phyloP scores from a whole-genome alignment of 1,140 invertebrate species.

The Drosophila yakuba region DNA sequence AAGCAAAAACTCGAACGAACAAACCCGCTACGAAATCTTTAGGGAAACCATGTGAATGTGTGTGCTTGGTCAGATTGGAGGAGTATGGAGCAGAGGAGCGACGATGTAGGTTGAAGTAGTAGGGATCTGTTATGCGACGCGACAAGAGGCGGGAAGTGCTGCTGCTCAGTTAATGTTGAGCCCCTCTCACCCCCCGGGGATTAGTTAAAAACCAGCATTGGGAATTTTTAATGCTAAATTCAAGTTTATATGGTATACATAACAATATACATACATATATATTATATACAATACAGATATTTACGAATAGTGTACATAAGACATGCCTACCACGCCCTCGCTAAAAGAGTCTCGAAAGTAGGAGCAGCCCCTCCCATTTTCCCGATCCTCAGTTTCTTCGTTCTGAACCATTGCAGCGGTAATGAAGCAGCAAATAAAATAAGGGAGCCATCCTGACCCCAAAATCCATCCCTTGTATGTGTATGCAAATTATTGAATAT shows the following conservation, averaged over 20 bases:
- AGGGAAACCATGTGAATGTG: constrained; percentile 60
- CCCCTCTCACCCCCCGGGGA: constrained; percentile 37
- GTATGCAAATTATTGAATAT: constrained; percentile 73
- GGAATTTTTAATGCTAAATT: constrained; percentile 80
- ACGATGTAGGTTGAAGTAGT: constrained; percentile 17
- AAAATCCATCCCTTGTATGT: constrained; percentile 45
- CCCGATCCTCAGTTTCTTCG: constrained; percentile 55
- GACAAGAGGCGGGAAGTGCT: constrained; percentile 28
- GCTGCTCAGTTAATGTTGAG: constrained; percentile 76
- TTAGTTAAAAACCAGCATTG: constrained; percentile 56
- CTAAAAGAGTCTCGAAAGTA: constrained; percentile 36
- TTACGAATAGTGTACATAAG: constrained; percentile 78
- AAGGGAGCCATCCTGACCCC: constrained; percentile 25
- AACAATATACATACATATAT: constrained; percentile 67
- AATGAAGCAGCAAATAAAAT: constrained; percentile 45
- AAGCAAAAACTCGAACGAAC: constrained; percentile 77
- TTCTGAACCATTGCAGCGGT: constrained; percentile 53
- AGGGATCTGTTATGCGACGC: constrained; percentile 57
- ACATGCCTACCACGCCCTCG: constrained; percentile 40
- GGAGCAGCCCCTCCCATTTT: constrained; percentile 15
- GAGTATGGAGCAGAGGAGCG: constrained; percentile 12
- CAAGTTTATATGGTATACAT: constrained; percentile 81
- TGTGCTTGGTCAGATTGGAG: constrained; percentile 50
- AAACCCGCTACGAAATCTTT: constrained; percentile 69
- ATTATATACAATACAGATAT: constrained; percentile 72